Base-by-base conservation (phyloP, 2,797 vertebrate genomes). In the Ptychobarbus kaznakovi region DNA sequence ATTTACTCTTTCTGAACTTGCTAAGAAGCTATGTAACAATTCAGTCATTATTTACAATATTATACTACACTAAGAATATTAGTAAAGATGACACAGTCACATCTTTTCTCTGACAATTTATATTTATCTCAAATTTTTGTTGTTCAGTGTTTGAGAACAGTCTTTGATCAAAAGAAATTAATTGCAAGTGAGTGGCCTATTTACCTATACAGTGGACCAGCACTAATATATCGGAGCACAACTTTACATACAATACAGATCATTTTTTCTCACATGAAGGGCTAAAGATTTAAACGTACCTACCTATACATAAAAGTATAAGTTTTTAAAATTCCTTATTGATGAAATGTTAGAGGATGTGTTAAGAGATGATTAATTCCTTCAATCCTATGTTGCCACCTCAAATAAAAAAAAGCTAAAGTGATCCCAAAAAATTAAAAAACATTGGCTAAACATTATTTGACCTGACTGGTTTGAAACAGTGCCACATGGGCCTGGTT, bases 31-130 rank as follows among this genome's bases (percentile, higher is more conserved):
- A 69, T 6, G 32, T 28, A 81, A 49, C 38, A 66, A 69, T 51
- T 69, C 44, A 35, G 79, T 80, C 22, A n/a, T 76, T 80, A 69
- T 81, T 53, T 81, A 81, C 32, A 80, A 66, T 20, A 81, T 49
- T 51, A 49, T 68, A 51, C 63, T 68, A 68, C 40, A 78, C 38
- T 61, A 80, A 25, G 2, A 70, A 56, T 18, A 40, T 42, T 40
- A 22, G 42, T 80, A 66, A 80, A 66, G 22, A 80, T 49, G 22
- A 80, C 38, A 61, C 76, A 16, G 66, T 56, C 35, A 56, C 66
- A 58, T 65, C 61, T 32, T 80, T 49, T 44, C 42, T 66, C 40
- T 66, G 40, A 66, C 78, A 49, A 38, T n/a, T 81, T 70, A 49
- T 56, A 65, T 65, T 79, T 28, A 18, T 32, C 56, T 63, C 13